Conservation (phyloP, 2,888 invertebrate genomes). For the Laothoe populi region DNA sequence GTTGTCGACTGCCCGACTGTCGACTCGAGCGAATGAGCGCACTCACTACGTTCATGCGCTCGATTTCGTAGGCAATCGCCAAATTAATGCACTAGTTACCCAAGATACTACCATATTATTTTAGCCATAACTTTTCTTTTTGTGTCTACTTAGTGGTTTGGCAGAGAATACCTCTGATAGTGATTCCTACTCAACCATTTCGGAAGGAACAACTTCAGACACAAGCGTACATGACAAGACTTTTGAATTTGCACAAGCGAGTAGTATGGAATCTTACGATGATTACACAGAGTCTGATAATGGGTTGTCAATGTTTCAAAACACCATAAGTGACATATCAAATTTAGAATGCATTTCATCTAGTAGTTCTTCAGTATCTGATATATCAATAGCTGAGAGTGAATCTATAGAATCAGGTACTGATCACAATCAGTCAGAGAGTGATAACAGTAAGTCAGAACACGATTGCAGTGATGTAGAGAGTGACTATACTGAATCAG, state of each 20-base stretch:
- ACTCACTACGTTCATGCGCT: no score
- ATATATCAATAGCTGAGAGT: neutral
- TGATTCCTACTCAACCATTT: constrained; percentile 60
- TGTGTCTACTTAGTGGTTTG: constrained; percentile 15
- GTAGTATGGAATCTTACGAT: neutral
- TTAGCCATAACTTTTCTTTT: constrained; percentile 7
- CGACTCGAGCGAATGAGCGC: no score
- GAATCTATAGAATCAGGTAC: neutral
- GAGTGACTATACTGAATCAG: neutral
- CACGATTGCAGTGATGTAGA: neutral
- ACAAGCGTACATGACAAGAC: constrained; percentile 52
- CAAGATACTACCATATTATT: no score
- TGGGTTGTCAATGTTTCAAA: neutral
- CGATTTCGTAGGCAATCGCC: no score
- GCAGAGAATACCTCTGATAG: constrained; percentile 32
- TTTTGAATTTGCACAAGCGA: neutral
- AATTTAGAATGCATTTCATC: neutral
- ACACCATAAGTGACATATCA: neutral
- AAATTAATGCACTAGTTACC: no score
- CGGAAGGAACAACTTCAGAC: constrained; percentile 65
- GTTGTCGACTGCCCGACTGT: no score
- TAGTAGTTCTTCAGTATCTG: neutral
- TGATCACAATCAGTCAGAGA: neutral
- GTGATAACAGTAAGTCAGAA: constrained; percentile 1
- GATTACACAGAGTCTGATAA: neutral